These are phyloP conservation scores for Meloe dianella DNA, from an alignment of 2,888 invertebrate species.

Conservation along the genomic window DNA sequence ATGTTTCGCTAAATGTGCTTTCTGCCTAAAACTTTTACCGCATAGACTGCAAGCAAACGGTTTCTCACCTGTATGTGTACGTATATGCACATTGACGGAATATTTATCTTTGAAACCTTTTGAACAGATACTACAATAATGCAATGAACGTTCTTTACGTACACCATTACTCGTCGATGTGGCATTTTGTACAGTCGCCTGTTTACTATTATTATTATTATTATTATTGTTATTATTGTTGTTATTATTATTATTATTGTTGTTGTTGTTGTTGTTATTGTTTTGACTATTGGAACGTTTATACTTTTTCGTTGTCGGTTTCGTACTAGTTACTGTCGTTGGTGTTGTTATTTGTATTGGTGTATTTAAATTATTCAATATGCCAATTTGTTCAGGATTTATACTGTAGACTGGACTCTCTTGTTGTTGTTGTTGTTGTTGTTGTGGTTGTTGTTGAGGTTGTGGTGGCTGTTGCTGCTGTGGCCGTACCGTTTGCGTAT, in stretches of 20 bases:
- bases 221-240: background rate
- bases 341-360: conserved; percentile 62
- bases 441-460: background rate
- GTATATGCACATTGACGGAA: conserved; percentile 96
- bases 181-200: conserved; percentile 56
- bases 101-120: conserved; percentile 96
- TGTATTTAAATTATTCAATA: conserved; percentile 54
- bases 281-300: conserved; percentile 64
- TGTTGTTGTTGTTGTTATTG: conserved; percentile 42
- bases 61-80: conserved; percentile 98
- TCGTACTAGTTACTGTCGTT: conserved; percentile 65
- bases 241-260: conserved; percentile 26
- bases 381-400: conserved; percentile 54
- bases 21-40: conserved; percentile 91
- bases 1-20: conserved; percentile 90
- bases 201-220: conserved; percentile 39
- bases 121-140: conserved; percentile 92
- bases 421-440: conserved; percentile 57
- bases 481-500: background rate
- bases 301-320: conserved; percentile 72
- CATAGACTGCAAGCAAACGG: conserved; percentile 95
- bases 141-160: conserved; percentile 83
- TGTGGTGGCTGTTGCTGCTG: background rate
- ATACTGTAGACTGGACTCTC: conserved; percentile 60
- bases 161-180: conserved; percentile 74